Conservation (phyloP, 2,113 vertebrate species). For the Chamaetylas fuelleborni region DNA sequence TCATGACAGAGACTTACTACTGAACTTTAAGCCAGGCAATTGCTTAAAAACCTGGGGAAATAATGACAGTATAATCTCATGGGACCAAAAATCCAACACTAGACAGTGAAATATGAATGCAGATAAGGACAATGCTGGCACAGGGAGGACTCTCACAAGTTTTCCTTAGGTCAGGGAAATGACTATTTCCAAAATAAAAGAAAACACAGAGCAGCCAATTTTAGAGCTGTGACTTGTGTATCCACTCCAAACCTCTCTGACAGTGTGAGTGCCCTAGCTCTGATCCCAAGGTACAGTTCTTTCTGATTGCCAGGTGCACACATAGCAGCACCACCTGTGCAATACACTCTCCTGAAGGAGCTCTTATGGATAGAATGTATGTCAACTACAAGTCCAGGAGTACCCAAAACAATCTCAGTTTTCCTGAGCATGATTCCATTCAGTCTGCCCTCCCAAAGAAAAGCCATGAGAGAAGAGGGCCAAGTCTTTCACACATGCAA, state of each 20-base stretch:
- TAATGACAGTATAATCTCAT: not conserved
- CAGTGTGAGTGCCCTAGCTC: not conserved
- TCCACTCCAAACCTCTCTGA: not conserved
- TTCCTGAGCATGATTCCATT: not conserved
- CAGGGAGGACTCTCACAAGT: not conserved
- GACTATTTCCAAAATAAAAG: not conserved
- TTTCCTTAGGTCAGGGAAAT: not conserved
- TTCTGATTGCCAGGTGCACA: not conserved
- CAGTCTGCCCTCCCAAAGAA: not conserved
- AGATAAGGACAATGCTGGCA: constrained; percentile 3
- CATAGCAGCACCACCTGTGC: not conserved
- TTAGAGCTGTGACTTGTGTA: not conserved
- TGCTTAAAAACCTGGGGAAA: constrained; percentile 3
- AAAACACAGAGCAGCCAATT: not conserved
- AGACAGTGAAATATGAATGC: not conserved
- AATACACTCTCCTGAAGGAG: not conserved
- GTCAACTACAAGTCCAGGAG: not conserved
- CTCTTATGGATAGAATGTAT: not conserved
- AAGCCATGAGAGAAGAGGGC: not conserved
- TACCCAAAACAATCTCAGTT: not conserved
- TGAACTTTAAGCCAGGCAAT: not conserved
- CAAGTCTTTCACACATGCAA: not conserved
- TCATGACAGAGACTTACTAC: not conserved
- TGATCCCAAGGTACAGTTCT: not conserved
- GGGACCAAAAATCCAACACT: not conserved